A percentile compares a stretch with the other conserved stretches of the same genome.
Evolutionary conservation across 2,888 invertebrate species (phyloP).

Genomic region (Rhyacophila evoluta): DNA sequence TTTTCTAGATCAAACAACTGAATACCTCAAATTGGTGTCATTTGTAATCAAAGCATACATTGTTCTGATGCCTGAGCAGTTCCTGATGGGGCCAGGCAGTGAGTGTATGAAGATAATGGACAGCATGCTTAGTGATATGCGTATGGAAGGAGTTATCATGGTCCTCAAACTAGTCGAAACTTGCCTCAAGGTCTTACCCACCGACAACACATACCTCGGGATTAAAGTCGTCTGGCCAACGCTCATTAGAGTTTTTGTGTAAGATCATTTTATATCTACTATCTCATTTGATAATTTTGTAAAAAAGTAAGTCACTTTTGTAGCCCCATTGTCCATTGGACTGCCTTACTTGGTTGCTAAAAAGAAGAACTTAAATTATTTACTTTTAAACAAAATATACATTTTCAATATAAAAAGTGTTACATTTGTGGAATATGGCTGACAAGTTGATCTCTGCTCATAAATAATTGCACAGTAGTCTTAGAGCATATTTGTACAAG

Average conservation of each 20-base stretch:
- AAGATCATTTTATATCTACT: no score
- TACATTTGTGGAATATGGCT: no score
- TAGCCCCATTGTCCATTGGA: no score
- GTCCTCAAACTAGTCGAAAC: slow-evolving; percentile 82
- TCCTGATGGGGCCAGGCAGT: slow-evolving; percentile 78
- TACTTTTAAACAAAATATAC: no score
- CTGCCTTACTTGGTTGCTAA: no score
- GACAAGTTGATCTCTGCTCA: no score
- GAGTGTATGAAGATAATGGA: slow-evolving; percentile 78
- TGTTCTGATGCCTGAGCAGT: slow-evolving; percentile 82
- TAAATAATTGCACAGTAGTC: no score
- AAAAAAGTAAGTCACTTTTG: no score
- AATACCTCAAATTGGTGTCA: slow-evolving; percentile 82
- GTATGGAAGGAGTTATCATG: slow-evolving; percentile 78
- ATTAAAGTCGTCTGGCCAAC: slow-evolving; percentile 68
- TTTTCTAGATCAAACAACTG: slow-evolving; percentile 81
- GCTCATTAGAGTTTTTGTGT: slow-evolving; percentile 47
- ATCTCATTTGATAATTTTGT: no score
- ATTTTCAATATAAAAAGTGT: no score
- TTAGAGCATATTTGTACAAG: no score
- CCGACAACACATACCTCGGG: slow-evolving; percentile 77
- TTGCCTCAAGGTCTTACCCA: slow-evolving; percentile 80
- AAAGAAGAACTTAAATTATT: no score
- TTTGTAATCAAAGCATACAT: slow-evolving; percentile 87
- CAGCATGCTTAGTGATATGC: slow-evolving; percentile 82